Evolutionary conservation across 2,888 invertebrate genomes (phyloP), one percentile per base, ranked within the genome.

Genomic region (Tenthredo scrophulariae): DNA sequence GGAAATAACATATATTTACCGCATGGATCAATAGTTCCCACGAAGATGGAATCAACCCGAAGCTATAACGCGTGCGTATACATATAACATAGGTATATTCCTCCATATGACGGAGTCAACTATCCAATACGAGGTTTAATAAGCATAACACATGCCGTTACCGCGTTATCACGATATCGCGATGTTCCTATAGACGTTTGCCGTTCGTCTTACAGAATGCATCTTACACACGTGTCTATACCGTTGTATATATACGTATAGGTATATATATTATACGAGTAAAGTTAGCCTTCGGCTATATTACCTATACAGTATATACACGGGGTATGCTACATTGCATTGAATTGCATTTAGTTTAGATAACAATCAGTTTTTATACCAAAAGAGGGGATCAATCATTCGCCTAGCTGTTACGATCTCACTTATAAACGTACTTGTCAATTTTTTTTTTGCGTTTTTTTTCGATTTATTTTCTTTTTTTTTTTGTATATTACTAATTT

Each of bases 141-240:
- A 80, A 62, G 80, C 80, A 62, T 80, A 80, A 80, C 80, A 62
- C 80, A 80, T 80, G 58, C 80, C 80, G 80, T 80, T 62, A 80
- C 18, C 22, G 10, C 37, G 79, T 58, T 79, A 79, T 79, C 62
- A 33, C 26, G 40, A 80, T 80, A 80, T 80, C 80, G 62, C 62
- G 33, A 40, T 77, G 29, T 33, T 26, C 7, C 18, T 29, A 70
- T n/a, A 37, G 43, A 75, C 46, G 26, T 75, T 15, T 75, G 15
- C 75, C 46, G 22, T 43, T 29, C 75, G 43, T n/a, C 75, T 46
- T 75, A 37, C 29, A 46, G 75, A 75, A 75, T 75, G 46, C 75
- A 46, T 70, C 15, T 75, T 46, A 33, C 70, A 72, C 40, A 37
- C 4, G 37, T 37, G 37, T 15, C 1, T 70, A 29, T 37, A 40